A percentile compares a stretch with the other conserved stretches of the same genome.
These are phyloP conservation scores for Ormyrus thymus DNA, from an alignment of 2,888 invertebrate species.

Conservation along the genomic window DNA sequence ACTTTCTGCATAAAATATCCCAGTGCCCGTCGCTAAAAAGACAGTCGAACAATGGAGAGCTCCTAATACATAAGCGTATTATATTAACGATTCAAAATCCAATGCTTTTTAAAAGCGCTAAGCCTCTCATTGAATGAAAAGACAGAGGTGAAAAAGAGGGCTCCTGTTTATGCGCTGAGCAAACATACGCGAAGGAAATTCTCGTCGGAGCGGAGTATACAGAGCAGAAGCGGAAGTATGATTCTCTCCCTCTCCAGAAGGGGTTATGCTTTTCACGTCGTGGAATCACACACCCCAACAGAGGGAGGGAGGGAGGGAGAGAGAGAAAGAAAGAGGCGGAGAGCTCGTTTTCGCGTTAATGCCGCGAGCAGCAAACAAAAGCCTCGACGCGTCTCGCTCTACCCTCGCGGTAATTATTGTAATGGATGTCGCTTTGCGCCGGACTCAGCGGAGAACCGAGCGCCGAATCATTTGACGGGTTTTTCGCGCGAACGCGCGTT, in stretches of 20 bases:
- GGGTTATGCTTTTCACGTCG: conserved; percentile 31
- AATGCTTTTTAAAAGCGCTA: conserved; percentile 8
- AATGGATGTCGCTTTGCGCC: conserved; percentile 44
- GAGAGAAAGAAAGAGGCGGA: neutral
- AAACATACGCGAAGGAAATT: conserved; percentile 18
- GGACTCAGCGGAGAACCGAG: neutral
- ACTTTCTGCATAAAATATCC: too few relatives aligned
- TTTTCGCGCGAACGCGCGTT: neutral
- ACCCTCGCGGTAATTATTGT: conserved; percentile 45
- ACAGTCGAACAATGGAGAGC: too few relatives aligned
- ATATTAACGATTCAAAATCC: neutral
- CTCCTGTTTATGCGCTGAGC: conserved; percentile 2
- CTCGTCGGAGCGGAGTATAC: conserved; percentile 8
- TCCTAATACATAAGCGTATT: too few relatives aligned
- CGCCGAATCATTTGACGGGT: neutral
- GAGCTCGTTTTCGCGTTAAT: conserved; percentile 20
- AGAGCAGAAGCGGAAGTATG: conserved; percentile 28
- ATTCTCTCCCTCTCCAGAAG: conserved; percentile 6
- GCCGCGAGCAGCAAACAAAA: conserved; percentile 28
- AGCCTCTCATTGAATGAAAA: neutral
- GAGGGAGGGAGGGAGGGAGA: too few relatives aligned
- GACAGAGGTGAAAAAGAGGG: neutral
- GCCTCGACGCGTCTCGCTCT: conserved; percentile 9
- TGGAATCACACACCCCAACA: conserved; percentile 13
- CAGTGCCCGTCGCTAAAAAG: too few relatives aligned